phyloP scores from a whole-genome alignment of 2,113 vertebrate species.

The Ictalurus furcatus region DNA sequence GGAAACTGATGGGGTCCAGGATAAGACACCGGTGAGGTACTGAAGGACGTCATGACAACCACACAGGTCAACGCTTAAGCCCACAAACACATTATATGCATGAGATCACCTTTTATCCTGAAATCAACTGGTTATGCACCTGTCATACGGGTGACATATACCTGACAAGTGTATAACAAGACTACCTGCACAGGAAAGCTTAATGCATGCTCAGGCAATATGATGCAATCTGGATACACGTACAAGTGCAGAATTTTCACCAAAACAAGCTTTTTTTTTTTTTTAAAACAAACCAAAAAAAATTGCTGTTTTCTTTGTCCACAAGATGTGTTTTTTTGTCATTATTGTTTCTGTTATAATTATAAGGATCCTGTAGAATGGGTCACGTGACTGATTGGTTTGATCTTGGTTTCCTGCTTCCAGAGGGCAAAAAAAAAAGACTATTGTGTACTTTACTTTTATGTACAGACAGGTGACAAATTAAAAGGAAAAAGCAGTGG shows the following conservation, averaged over 20 bases:
- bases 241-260: not conserved
- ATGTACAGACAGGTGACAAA: not conserved
- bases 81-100: conserved; percentile 66
- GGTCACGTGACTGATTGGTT: not conserved
- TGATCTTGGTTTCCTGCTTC: not conserved
- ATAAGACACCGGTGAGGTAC: not conserved
- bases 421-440: not conserved
- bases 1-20: conserved; percentile 31
- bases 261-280: not conserved
- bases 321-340: not conserved
- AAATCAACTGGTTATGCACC: conserved; percentile 75
- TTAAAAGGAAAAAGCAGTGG: not conserved
- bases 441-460: not conserved
- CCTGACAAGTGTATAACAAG: conserved; percentile 45
- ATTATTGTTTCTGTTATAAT: not conserved
- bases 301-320: not conserved
- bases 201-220: not conserved
- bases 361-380: not conserved
- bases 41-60: conserved; percentile 53
- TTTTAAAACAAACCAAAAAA: too few species aligned
- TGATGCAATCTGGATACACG: not conserved
- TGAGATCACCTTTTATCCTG: conserved; percentile 74
- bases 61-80: conserved; percentile 70
- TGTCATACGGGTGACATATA: conserved; percentile 34
- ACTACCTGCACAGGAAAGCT: conserved; percentile 68